These are phyloP conservation scores for Synanthedon andrenaeformis DNA, from an alignment of 2,888 invertebrate genomes.

Conservation along the genomic window DNA sequence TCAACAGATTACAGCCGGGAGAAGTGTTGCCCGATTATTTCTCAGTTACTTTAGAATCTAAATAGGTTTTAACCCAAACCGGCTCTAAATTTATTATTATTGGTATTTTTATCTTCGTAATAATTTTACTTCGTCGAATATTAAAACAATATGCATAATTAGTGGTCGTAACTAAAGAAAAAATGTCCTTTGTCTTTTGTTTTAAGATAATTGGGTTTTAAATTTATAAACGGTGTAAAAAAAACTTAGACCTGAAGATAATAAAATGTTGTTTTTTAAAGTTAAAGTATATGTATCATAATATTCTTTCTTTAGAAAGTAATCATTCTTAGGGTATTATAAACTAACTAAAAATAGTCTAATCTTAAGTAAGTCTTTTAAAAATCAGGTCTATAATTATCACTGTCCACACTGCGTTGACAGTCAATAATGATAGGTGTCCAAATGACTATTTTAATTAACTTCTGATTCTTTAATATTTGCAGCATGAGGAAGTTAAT, in stretches of 20 bases:
- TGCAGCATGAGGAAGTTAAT: conserved; percentile 2
- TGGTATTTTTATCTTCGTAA: too few species aligned
- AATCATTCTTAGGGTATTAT: neutral
- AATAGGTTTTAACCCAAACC: too few species aligned
- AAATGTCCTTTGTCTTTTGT: neutral
- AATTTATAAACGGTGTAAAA: conserved; percentile 1
- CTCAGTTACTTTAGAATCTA: too few species aligned
- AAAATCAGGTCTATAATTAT: conserved; percentile 2
- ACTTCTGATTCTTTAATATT: conserved; percentile 1
- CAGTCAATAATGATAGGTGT: conserved; percentile 3
- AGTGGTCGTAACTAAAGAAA: too few species aligned
- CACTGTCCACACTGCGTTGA: conserved; percentile 1
- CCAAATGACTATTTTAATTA: conserved; percentile 1
- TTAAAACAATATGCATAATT: too few species aligned
- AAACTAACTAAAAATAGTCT: neutral
- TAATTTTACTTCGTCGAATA: too few species aligned
- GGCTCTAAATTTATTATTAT: too few species aligned
- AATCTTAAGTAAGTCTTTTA: conserved; percentile 2
- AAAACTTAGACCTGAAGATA: neutral
- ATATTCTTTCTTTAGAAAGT: neutral
- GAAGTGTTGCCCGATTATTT: too few species aligned
- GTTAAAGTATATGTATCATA: neutral
- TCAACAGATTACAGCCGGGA: too few species aligned
- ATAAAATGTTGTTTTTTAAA: neutral
- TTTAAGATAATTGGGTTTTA: conserved; percentile 3